phyloP scores from a whole-genome alignment of 1,140 invertebrate genomes.

The Hycleus phaleratus region DNA sequence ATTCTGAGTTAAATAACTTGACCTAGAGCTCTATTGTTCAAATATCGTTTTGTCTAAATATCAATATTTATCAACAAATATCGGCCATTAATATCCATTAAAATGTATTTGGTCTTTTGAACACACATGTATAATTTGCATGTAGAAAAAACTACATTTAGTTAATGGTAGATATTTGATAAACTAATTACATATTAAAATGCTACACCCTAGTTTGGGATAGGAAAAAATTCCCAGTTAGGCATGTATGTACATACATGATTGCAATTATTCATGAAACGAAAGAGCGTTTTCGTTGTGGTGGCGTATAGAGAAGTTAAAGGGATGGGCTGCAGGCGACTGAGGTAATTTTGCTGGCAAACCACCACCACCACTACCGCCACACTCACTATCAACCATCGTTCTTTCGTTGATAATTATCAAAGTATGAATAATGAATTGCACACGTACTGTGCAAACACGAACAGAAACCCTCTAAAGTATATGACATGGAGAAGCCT shows the following conservation, averaged over 20 bases:
- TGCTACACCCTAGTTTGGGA: no score
- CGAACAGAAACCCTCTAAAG: conserved; percentile 4
- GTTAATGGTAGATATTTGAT: no score
- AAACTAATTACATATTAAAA: no score
- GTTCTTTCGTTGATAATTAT: conserved; percentile 26
- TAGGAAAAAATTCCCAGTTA: no score
- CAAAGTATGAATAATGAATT: conserved; percentile 28
- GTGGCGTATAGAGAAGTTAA: no score
- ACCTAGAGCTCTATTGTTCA: conserved; percentile 6
- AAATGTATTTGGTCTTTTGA: background rate
- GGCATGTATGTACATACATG: no score
- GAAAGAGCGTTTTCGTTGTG: no score
- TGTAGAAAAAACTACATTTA: no score
- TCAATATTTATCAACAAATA: conserved; percentile 9
- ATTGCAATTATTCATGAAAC: no score
- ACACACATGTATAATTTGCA: no score
- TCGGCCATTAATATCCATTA: conserved; percentile 9
- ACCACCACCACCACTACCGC: no score
- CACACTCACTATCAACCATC: background rate
- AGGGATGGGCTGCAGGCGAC: background rate
- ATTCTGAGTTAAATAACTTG: conserved; percentile 25
- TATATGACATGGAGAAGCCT: conserved; percentile 4
- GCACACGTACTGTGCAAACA: conserved; percentile 21
- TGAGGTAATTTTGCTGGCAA: conserved; percentile 9
- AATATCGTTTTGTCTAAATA: conserved; percentile 14